These are phyloP conservation scores for Drosophila antonietae DNA, from an alignment of 2,888 invertebrate species.

Conservation along the genomic window DNA sequence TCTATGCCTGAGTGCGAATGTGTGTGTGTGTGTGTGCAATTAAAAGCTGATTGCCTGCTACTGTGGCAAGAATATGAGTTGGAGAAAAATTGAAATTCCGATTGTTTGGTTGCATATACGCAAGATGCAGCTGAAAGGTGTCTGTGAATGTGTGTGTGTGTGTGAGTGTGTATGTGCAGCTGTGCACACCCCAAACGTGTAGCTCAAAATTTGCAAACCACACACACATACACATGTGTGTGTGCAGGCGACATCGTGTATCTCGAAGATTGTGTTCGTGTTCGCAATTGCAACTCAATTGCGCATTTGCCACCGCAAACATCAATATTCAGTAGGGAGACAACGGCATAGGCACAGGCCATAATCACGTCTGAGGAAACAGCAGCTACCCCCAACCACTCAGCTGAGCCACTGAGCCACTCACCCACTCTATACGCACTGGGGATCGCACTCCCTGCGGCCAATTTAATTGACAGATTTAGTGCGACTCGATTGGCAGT, in stretches of 20 bases:
- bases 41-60: slow-evolving; percentile 82
- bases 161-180: slow-evolving; percentile 29
- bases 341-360: slow-evolving; percentile 48
- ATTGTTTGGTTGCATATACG: slow-evolving; percentile 50
- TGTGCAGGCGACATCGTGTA: slow-evolving; percentile 22
- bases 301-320: slow-evolving; percentile 80
- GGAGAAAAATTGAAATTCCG: slow-evolving; percentile 68
- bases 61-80: slow-evolving; percentile 44
- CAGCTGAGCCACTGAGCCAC: not conserved
- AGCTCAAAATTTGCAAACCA: slow-evolving; percentile 72
- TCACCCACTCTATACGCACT: slow-evolving; percentile 35
- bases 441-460: slow-evolving; percentile 76
- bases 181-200: slow-evolving; percentile 77
- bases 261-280: slow-evolving; percentile 74
- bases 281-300: slow-evolving; percentile 78
- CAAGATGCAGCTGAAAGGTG: slow-evolving; percentile 59
- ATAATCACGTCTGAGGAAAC: slow-evolving; percentile 73
- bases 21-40: slow-evolving; percentile 64
- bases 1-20: slow-evolving; percentile 7
- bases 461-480: slow-evolving; percentile 84
- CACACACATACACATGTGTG: slow-evolving; percentile 12
- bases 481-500: slow-evolving; percentile 83
- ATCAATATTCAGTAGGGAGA: slow-evolving; percentile 65
- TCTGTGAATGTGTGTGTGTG: slow-evolving; percentile 10
- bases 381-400: slow-evolving; percentile 24